Evolutionary conservation across 2,797 vertebrate species (phyloP).

Genomic region (Mormyrops boulengeri): DNA sequence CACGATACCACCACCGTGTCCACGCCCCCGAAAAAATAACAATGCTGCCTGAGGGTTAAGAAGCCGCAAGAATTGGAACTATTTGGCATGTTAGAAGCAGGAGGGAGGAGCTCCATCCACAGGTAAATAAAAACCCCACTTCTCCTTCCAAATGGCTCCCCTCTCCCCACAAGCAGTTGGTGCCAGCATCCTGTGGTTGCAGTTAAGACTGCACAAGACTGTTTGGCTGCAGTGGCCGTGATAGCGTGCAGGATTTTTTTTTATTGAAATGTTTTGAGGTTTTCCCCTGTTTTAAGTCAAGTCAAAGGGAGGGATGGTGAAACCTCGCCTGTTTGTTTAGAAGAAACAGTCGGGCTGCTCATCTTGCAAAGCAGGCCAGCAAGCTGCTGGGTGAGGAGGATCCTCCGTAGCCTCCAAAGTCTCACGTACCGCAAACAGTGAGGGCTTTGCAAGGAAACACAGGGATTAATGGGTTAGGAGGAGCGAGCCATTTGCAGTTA

Average conservation of each 20-base stretch:
- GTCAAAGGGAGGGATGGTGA: neutral
- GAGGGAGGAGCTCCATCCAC: neutral
- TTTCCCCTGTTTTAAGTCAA: neutral
- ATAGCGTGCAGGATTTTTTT: neutral
- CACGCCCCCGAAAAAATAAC: neutral
- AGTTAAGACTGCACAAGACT: neutral
- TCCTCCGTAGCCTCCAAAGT: neutral
- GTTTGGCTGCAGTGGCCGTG: constrained; percentile 2
- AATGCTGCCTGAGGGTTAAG: neutral
- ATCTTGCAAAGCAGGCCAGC: neutral
- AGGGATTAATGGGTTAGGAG: neutral
- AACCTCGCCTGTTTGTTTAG: neutral
- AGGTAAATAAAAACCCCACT: constrained; percentile 4
- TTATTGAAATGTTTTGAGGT: neutral
- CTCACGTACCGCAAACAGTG: neutral
- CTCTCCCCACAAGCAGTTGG: neutral
- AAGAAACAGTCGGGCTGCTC: neutral
- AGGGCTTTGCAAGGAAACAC: neutral
- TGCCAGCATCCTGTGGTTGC: neutral
- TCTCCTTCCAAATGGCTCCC: neutral
- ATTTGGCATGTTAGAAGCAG: neutral
- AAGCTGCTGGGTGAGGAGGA: neutral
- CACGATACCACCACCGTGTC: neutral
- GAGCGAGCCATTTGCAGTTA: neutral
- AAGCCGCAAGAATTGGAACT: neutral